phyloP scores from a whole-genome alignment of 2,113 vertebrate species.

The Prunella himalayana region DNA sequence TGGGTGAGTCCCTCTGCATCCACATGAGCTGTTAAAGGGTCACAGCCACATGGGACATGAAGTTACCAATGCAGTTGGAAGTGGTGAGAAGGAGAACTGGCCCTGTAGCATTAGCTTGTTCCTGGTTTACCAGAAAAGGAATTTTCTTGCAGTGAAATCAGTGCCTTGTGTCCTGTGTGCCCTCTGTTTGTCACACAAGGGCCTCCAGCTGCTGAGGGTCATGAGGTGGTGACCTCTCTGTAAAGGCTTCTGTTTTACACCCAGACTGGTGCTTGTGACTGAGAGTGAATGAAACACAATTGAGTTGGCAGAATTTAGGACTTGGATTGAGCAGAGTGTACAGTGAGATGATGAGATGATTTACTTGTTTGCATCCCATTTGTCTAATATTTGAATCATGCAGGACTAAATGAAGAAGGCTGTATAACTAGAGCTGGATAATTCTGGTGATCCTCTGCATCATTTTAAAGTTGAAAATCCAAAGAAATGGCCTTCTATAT shows the following conservation, averaged over 20 bases:
- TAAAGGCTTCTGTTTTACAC: neutral
- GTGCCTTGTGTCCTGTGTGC: neutral
- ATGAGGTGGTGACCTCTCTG: neutral
- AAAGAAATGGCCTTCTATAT: neutral
- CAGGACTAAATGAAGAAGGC: neutral
- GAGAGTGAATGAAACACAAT: neutral
- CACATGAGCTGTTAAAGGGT: neutral
- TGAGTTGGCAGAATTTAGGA: neutral
- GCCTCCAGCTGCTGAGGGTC: neutral
- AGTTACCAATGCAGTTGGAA: neutral
- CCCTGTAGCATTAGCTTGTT: neutral
- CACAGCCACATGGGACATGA: neutral
- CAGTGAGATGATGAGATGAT: neutral
- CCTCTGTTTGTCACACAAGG: neutral
- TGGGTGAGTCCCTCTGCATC: constrained; percentile 71
- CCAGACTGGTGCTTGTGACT: neutral
- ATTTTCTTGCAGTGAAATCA: neutral
- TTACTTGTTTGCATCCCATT: neutral
- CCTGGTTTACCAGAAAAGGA: neutral
- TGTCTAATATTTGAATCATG: neutral
- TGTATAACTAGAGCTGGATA: neutral
- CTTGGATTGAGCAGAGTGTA: neutral
- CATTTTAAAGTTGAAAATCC: neutral
- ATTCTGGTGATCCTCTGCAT: neutral
- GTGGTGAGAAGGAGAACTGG: neutral